Conservation (phyloP, 2,888 invertebrate species). For the Stenolophus ochropezus region DNA sequence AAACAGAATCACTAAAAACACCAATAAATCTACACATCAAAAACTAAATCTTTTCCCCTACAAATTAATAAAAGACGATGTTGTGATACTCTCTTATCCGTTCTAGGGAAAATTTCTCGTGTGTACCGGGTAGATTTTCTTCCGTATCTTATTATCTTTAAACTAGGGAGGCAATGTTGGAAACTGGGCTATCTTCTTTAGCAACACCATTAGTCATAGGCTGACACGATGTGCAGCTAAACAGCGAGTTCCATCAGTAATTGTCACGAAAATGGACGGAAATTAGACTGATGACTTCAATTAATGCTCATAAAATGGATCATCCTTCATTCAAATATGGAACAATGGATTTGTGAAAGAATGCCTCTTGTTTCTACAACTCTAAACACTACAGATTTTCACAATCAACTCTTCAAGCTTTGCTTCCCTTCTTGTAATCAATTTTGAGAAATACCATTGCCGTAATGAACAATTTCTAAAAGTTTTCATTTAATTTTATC, state of each 20-base stretch:
- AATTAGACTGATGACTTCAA: constrained; percentile 42
- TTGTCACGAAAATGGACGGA: constrained; percentile 38
- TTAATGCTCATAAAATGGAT: constrained; percentile 35
- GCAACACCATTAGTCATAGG: constrained; percentile 10
- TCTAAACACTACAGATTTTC: neutral
- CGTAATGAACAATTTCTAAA: too few species aligned
- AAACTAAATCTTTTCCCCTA: too few species aligned
- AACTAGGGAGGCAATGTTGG: neutral
- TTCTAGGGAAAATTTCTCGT: too few species aligned
- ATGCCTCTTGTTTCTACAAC: neutral
- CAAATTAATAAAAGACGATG: too few species aligned
- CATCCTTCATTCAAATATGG: constrained; percentile 3
- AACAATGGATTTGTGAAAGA: neutral
- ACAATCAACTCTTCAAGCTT: too few species aligned
- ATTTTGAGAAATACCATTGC: too few species aligned
- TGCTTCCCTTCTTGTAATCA: too few species aligned
- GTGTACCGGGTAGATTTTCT: too few species aligned
- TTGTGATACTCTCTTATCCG: too few species aligned
- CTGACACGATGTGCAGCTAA: constrained; percentile 35
- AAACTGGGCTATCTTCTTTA: constrained; percentile 28
- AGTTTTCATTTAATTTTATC: too few species aligned
- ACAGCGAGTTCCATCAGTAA: constrained; percentile 38
- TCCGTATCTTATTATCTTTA: neutral
- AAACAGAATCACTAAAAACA: too few species aligned
- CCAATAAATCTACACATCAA: too few species aligned